Conservation (phyloP, 1,140 invertebrate genomes). For the Prorops nasuta region DNA sequence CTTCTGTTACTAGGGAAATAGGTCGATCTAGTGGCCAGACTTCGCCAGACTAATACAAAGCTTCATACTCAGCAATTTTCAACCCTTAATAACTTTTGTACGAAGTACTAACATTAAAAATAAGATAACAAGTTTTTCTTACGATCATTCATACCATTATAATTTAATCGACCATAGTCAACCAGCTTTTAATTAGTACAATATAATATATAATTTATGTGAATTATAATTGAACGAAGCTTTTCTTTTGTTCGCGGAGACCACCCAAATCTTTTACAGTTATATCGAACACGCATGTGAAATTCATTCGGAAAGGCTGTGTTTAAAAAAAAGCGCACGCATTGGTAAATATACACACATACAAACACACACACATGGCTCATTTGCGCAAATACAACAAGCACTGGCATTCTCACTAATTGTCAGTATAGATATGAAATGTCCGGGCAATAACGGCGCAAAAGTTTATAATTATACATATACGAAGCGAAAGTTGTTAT, state of each 20-base stretch:
- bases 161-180: background rate
- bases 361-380: too few species aligned
- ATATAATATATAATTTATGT: background rate
- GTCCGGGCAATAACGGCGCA: conserved; percentile 28
- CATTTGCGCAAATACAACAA: conserved; percentile 12
- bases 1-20: too few species aligned
- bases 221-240: too few species aligned
- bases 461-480: conserved; percentile 16
- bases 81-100: too few species aligned
- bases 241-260: too few species aligned
- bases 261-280: too few species aligned
- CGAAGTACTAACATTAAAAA: too few species aligned
- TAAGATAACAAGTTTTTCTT: too few species aligned
- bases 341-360: background rate
- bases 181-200: background rate
- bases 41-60: too few species aligned
- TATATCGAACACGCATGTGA: too few species aligned
- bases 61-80: too few species aligned
- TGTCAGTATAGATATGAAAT: conserved; percentile 19
- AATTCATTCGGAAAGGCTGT: background rate
- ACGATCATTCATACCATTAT: background rate
- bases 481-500: conserved; percentile 23
- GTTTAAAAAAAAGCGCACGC: background rate
- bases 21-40: too few species aligned
- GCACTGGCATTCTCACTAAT: conserved; percentile 16